phyloP scores from a whole-genome alignment of 2,113 vertebrate genomes.

The Sterna hirundo region DNA sequence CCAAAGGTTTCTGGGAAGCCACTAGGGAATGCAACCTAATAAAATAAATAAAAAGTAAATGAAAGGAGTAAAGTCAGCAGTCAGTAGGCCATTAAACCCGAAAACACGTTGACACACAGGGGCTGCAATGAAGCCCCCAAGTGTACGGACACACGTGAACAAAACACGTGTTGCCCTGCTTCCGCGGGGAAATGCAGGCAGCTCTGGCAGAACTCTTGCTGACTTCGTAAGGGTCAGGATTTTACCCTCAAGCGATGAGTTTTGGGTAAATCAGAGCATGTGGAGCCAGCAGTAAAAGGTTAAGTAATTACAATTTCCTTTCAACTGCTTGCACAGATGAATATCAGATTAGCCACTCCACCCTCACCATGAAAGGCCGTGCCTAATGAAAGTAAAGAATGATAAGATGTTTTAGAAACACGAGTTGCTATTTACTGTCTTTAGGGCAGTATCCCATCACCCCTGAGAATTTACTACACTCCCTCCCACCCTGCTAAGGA shows the following conservation, averaged over 20 bases:
- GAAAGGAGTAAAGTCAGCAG: not conserved
- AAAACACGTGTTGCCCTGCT: rapidly evolving
- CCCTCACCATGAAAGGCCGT: not conserved
- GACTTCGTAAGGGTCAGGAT: not conserved
- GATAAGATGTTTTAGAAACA: not conserved
- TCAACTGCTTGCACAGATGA: not conserved
- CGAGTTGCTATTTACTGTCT: not conserved
- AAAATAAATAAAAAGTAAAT: not conserved
- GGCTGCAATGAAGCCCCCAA: not conserved
- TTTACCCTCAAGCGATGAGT: not conserved
- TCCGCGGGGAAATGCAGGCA: not conserved
- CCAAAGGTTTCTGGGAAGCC: not conserved
- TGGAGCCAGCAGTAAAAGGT: not conserved
- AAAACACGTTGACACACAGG: not conserved
- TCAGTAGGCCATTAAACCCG: rapidly evolving
- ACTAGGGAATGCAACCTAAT: not conserved
- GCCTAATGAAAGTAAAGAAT: slow-evolving; percentile 1
- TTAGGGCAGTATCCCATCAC: not conserved
- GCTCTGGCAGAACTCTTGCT: not conserved
- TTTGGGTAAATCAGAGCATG: not conserved
- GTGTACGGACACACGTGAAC: not conserved
- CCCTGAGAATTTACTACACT: not conserved
- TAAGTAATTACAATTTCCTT: slow-evolving; percentile 22
- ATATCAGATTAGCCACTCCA: slow-evolving; percentile 3
- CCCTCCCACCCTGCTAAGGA: not conserved